Conservation (phyloP, 2,797 vertebrate species). For the Thamnophis elegans region DNA sequence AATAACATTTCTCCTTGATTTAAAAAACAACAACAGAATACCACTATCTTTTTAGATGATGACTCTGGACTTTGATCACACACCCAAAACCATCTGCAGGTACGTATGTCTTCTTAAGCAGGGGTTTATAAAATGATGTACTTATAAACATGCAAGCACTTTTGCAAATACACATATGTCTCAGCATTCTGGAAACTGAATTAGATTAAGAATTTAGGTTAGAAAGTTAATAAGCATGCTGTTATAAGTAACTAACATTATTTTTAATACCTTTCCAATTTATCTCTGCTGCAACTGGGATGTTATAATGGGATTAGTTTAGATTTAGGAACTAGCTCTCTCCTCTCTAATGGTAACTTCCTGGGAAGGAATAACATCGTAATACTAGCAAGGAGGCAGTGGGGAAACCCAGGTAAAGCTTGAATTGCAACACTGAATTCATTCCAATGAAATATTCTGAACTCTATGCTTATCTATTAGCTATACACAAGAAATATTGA, state of each 20-base stretch:
- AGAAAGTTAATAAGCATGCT: constrained; percentile 53
- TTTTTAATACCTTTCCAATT: constrained; percentile 56
- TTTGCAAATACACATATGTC: neutral
- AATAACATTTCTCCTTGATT: neutral
- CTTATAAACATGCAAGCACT: neutral
- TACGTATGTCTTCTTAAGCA: neutral
- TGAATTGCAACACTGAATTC: neutral
- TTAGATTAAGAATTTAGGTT: constrained; percentile 51
- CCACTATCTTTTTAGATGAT: neutral
- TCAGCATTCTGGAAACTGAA: constrained; percentile 54
- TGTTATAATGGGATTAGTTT: constrained; percentile 63
- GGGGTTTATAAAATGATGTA: neutral
- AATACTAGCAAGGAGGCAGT: neutral
- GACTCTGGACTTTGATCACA: neutral
- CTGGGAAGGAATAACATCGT: constrained; percentile 36
- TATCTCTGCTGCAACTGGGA: constrained; percentile 60
- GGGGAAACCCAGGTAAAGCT: neutral
- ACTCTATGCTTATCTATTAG: neutral
- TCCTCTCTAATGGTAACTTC: constrained; percentile 24
- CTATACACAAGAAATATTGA: neutral
- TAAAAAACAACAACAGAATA: neutral
- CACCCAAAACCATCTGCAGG: neutral
- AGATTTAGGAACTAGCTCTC: constrained; percentile 46
- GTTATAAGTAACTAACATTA: constrained; percentile 52
- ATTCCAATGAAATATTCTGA: constrained; percentile 1